Percentiles rank a stretch among this genome's conserved stretches.
These are phyloP conservation scores for Cygnus olor DNA, from an alignment of 2,797 vertebrate genomes.

Conservation along the genomic window DNA sequence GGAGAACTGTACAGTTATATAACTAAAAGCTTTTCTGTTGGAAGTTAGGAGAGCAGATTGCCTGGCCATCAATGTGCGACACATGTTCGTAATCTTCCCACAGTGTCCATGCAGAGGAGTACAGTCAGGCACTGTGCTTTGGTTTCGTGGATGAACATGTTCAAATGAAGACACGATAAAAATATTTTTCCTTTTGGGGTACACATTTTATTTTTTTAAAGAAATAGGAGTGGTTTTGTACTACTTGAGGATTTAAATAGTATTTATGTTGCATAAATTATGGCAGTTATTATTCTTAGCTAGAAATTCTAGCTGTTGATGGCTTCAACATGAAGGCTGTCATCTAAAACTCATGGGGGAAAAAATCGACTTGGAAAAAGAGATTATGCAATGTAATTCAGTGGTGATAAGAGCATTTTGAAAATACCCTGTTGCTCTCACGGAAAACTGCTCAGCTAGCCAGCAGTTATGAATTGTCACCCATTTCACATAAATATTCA, in stretches of 20 bases:
- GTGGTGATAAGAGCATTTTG: neutral
- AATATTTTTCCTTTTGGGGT: neutral
- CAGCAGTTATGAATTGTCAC: neutral
- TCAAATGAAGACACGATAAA: neutral
- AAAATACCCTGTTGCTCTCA: neutral
- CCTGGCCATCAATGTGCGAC: conserved; percentile 44
- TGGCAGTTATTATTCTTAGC: neutral
- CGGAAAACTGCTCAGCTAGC: neutral
- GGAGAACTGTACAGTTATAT: conserved; percentile 57
- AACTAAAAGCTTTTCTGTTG: conserved; percentile 42
- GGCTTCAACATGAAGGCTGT: neutral
- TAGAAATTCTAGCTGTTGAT: neutral
- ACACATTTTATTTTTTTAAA: neutral
- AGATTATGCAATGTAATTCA: neutral
- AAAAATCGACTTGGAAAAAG: neutral
- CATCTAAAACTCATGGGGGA: neutral
- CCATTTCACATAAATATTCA: neutral
- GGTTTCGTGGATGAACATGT: neutral
- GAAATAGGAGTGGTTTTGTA: neutral
- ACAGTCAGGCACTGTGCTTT: neutral
- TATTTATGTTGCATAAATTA: conserved; percentile 40
- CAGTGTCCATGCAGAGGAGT: conserved; percentile 64
- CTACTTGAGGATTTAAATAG: neutral
- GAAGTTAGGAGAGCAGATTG: conserved; percentile 56
- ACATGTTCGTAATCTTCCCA: conserved; percentile 54